Conservation (phyloP, 1,140 invertebrate species). For the Bombus sylvicola region DNA sequence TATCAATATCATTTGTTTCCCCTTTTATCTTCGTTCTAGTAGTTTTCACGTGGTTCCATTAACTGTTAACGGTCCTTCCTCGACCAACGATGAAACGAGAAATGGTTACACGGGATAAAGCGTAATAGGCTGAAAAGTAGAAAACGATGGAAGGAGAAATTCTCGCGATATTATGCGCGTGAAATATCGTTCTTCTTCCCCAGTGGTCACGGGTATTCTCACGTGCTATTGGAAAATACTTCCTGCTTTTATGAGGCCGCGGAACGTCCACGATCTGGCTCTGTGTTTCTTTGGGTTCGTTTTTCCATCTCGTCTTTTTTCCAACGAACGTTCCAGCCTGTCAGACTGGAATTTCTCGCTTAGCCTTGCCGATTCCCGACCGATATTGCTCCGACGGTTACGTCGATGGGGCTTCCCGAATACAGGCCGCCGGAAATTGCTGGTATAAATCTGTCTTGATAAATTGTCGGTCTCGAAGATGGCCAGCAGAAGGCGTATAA, state of each 20-base stretch:
- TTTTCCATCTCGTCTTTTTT: constrained; percentile 16
- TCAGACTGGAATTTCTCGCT: constrained; percentile 22
- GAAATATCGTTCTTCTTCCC: constrained; percentile 53
- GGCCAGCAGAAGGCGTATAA: constrained; percentile 8
- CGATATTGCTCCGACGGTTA: constrained; percentile 19
- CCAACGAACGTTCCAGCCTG: background rate
- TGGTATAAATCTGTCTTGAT: constrained; percentile 20
- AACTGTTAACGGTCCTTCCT: constrained; percentile 16
- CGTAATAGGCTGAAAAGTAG: background rate
- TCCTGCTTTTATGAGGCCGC: constrained; percentile 47
- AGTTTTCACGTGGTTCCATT: constrained; percentile 41
- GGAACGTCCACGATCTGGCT: constrained; percentile 1
- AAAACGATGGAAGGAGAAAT: background rate
- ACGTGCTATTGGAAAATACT: constrained; percentile 68
- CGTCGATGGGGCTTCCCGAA: background rate
- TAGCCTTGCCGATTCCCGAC: background rate
- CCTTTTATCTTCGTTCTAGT: constrained; percentile 62
- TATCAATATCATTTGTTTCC: background rate
- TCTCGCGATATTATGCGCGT: constrained; percentile 60
- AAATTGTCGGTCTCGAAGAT: background rate
- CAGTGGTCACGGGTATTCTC: background rate
- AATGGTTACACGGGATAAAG: background rate
- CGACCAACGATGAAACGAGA: background rate
- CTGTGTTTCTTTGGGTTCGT: constrained; percentile 9
- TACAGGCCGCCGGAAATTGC: constrained; percentile 9